These are phyloP conservation scores for Leptura quadrifasciata DNA, from an alignment of 2,888 invertebrate species.

Conservation along the genomic window DNA sequence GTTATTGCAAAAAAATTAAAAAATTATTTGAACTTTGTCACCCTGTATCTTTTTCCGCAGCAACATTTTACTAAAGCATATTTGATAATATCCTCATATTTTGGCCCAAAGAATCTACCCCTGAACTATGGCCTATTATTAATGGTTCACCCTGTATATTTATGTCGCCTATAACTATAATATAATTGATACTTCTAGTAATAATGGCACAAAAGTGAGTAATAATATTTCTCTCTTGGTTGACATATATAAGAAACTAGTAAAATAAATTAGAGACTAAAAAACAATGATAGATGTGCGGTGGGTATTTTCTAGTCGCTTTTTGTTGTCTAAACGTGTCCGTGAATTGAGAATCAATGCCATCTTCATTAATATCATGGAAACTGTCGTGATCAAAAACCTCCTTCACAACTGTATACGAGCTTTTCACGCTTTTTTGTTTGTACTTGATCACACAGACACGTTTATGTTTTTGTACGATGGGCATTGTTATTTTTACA, in stretches of 20 bases:
- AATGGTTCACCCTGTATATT: no score
- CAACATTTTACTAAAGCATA: no score
- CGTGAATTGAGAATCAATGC: constrained; percentile 4
- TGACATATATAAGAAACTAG: neutral
- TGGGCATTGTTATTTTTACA: neutral
- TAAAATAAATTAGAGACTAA: neutral
- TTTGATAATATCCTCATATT: no score
- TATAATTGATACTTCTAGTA: no score
- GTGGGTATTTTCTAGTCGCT: neutral
- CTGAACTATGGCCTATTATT: no score
- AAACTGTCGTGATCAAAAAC: constrained; percentile 1
- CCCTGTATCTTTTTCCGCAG: no score
- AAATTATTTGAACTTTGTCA: no score
- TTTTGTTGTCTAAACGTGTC: neutral
- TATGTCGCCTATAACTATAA: no score
- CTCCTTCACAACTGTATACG: neutral
- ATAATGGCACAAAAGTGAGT: no score
- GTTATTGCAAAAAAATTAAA: no score
- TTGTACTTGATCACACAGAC: neutral
- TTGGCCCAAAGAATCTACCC: no score
- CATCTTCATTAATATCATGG: neutral
- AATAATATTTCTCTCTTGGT: neutral
- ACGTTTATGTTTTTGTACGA: constrained; percentile 5
- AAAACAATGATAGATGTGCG: neutral
- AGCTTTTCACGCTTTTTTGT: neutral